phyloP scores from a whole-genome alignment of 2,113 vertebrate genomes.

The Puffinus mauretanicus region DNA sequence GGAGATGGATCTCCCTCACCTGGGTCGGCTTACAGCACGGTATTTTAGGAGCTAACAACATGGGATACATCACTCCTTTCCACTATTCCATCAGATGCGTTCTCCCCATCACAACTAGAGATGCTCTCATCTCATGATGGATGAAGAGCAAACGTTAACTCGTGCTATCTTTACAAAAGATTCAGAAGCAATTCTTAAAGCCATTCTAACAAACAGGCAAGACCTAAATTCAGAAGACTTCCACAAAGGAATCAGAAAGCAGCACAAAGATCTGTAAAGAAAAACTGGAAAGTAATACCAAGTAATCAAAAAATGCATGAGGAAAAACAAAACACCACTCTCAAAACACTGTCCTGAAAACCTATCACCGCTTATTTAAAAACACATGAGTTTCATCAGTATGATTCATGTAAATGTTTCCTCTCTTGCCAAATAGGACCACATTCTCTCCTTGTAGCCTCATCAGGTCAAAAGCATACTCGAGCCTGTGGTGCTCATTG shows the following conservation, averaged over 20 bases:
- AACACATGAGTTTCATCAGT: not conserved
- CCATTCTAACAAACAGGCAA: not conserved
- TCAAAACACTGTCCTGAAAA: not conserved
- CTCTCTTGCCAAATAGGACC: not conserved
- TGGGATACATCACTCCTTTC: not conserved
- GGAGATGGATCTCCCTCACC: not conserved
- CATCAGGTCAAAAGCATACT: not conserved
- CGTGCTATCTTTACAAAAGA: not conserved
- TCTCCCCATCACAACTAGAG: not conserved
- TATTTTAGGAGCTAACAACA: not conserved
- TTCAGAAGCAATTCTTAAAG: not conserved
- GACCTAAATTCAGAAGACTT: not conserved
- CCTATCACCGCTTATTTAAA: not conserved
- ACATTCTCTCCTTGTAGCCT: not conserved
- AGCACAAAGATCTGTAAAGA: not conserved
- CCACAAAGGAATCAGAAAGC: not conserved
- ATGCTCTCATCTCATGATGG: not conserved
- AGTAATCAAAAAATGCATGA: not conserved
- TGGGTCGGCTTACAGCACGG: fast-evolving
- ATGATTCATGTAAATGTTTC: not conserved
- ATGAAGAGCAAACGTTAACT: not conserved
- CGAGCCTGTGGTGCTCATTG: not conserved
- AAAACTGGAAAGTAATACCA: not conserved
- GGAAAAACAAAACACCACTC: not conserved
- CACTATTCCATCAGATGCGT: not conserved